phyloP scores from a whole-genome alignment of 2,797 vertebrate genomes.

The Dendrocincla tyrannina region DNA sequence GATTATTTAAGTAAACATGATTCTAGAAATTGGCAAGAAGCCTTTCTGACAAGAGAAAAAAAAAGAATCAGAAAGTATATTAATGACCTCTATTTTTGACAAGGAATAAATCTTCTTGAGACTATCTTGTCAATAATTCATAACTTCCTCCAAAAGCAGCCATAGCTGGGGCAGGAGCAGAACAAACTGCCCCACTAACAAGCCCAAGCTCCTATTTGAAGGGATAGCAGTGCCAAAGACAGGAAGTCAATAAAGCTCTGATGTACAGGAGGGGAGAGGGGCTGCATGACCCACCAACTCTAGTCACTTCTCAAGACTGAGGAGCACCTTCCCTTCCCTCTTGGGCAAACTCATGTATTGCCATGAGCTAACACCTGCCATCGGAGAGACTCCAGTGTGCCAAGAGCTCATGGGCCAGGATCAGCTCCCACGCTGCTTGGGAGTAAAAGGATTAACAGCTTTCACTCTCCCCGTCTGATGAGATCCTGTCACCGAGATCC shows the following conservation, averaged over 20 bases:
- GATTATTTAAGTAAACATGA: slow-evolving; percentile 4
- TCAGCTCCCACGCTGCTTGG: not conserved
- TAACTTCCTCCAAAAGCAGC: not conserved
- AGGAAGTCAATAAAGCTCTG: not conserved
- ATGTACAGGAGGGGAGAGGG: rapidly evolving
- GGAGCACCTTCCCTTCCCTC: not conserved
- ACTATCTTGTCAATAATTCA: not conserved
- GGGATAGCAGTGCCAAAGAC: not conserved
- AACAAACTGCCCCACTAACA: not conserved
- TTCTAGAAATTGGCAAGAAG: not conserved
- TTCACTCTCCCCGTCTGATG: not conserved
- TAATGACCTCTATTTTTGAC: not conserved
- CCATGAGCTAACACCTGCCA: not conserved
- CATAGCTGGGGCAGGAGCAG: not conserved
- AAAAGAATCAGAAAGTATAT: not conserved
- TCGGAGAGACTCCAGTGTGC: rapidly evolving
- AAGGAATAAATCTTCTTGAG: not conserved
- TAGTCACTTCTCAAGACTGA: not conserved
- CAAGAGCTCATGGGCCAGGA: not conserved
- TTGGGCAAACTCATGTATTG: not conserved
- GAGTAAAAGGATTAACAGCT: not conserved
- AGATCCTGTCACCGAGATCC: not conserved
- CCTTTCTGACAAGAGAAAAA: not conserved
- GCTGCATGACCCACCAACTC: not conserved
- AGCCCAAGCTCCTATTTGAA: not conserved